Percentiles rank a stretch among this genome's conserved stretches.
These are phyloP conservation scores for Popillia japonica DNA, from an alignment of 1,140 invertebrate genomes.

Conservation along the genomic window DNA sequence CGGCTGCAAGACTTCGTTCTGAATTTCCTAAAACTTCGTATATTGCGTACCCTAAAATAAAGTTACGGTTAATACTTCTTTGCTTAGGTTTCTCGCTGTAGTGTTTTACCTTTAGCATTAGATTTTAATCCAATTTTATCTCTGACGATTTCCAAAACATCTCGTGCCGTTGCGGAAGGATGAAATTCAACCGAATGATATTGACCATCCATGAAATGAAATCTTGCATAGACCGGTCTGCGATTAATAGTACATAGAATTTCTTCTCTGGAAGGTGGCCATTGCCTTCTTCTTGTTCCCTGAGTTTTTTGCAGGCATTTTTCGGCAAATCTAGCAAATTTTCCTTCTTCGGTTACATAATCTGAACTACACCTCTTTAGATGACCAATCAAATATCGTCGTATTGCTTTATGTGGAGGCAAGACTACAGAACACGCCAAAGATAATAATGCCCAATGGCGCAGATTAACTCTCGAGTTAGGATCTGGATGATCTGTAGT, in stretches of 20 bases:
- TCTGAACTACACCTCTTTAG: conserved; percentile 88
- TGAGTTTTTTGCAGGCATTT: conserved; percentile 88
- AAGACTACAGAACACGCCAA: conserved; percentile 88
- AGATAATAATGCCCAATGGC: conserved; percentile 93
- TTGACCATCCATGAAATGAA: conserved; percentile 94
- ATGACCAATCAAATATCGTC: conserved; percentile 91
- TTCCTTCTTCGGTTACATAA: conserved; percentile 91
- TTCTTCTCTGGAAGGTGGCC: conserved; percentile 93
- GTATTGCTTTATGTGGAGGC: conserved; percentile 82
- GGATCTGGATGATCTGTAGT: conserved; percentile 94
- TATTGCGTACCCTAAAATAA: conserved; percentile 64
- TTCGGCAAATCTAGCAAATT: conserved; percentile 92
- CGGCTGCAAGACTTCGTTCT: conserved; percentile 81
- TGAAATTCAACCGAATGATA: conserved; percentile 95
- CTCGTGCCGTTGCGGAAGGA: conserved; percentile 90
- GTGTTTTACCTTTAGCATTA: conserved; percentile 71
- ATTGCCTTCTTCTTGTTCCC: conserved; percentile 85
- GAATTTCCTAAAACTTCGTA: conserved; percentile 73
- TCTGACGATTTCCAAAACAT: conserved; percentile 89
- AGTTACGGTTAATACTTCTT: too few species aligned
- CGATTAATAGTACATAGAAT: conserved; percentile 92
- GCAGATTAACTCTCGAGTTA: conserved; percentile 84
- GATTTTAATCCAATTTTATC: conserved; percentile 90
- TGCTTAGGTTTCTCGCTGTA: neutral
- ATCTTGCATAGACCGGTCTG: conserved; percentile 87